Evolutionary conservation across 1,140 invertebrate genomes (phyloP), one percentile per base, ranked within the genome.

Genomic region (Brachionus plicatilis): DNA sequence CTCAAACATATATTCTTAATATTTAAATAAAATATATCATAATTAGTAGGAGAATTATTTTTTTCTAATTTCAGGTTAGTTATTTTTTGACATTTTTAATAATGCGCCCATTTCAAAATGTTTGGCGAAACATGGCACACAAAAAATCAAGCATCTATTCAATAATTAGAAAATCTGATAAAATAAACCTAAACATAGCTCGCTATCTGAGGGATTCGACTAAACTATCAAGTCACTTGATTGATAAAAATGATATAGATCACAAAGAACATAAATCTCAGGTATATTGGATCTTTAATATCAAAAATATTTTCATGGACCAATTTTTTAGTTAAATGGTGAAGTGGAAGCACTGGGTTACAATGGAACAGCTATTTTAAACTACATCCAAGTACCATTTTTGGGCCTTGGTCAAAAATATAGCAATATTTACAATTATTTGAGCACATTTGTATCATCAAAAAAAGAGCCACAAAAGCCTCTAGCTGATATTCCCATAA

Each of bases 301-400:
- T n/a, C 4, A 37, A 8, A 20, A 24, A 27, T 2, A 66, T 24
- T 29, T 17, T 53, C 6, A 53, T 14, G 6, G 7, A 8, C 5
- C 60, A 66, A 29, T 11, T 41, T 70, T 60, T 60, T 60, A 60
- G 53, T 20, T 60, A 9, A 60, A 60, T 60, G 53, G 53, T 24
- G 53, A 60, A 24, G 53, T 20, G 20, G 53, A n/a, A 17, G 53
- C 17, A 24, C 20, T 76, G 0, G 20, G 72, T 11, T 76, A 29
- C 47, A 47, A 29, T 50, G 72, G 72, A 47, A 20, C 72, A 27
- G 45, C 72, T 14, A 24, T 50, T 76, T 20, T 17, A 24, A 76
- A n/a, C 29, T 76, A 50, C 27, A 76, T 76, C 11, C 72, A 76
- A 76, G 72, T 50, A 9, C 68, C 68, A 12, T 43, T 72, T n/a